These are phyloP conservation scores for Circaetus cinerascens DNA, from an alignment of 2,113 vertebrate genomes.

Conservation along the genomic window DNA sequence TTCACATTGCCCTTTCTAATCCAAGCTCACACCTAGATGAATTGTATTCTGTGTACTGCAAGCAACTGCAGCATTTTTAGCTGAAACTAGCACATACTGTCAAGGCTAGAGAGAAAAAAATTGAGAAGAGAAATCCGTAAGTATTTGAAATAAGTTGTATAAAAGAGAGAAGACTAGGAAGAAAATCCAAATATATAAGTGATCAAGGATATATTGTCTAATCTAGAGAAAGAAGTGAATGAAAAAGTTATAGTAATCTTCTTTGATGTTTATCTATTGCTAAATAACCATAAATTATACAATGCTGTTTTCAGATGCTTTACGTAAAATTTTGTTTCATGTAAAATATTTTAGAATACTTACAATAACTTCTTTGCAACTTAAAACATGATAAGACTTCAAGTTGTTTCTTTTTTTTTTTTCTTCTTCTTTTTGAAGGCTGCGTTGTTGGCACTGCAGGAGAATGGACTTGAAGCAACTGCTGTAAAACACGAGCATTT, in stretches of 20 bases:
- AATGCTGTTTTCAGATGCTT: not conserved
- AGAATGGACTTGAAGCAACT: conserved; percentile 81
- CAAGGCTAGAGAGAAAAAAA: not conserved
- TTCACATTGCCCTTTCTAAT: not conserved
- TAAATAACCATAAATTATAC: not conserved
- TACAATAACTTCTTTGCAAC: not conserved
- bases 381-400: not conserved
- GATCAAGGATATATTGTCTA: not conserved
- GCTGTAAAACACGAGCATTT: conserved; percentile 81
- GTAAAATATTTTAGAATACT: not conserved
- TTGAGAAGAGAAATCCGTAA: not conserved
- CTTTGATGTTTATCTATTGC: not conserved
- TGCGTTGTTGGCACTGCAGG: conserved; percentile 85
- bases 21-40: not conserved
- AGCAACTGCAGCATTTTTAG: not conserved
- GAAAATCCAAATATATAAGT: not conserved
- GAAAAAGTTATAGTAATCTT: not conserved
- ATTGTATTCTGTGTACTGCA: not conserved
- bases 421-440: conserved; percentile 76
- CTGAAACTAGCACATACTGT: not conserved
- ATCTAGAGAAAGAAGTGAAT: not conserved
- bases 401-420: not conserved
- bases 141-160: not conserved
- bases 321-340: not conserved
- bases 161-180: not conserved